These are phyloP conservation scores for Phoenicopterus ruber DNA, from an alignment of 2,113 vertebrate genomes.

Conservation along the genomic window DNA sequence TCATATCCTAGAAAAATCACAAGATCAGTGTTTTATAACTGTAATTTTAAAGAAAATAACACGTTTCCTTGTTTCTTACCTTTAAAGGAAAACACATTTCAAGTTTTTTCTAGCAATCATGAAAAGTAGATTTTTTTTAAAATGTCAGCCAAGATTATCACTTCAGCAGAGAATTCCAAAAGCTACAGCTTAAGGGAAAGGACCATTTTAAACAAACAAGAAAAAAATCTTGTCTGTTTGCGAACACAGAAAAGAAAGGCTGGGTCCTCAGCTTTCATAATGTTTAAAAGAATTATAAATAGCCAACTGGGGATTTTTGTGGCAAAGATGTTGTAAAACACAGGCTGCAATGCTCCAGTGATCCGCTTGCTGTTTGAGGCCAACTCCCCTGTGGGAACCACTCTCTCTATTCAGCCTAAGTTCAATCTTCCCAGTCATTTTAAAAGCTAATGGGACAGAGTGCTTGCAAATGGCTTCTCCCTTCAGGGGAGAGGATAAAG, in stretches of 20 bases:
- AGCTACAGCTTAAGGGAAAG: not conserved
- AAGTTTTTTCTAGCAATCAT: not conserved
- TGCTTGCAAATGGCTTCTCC: not conserved
- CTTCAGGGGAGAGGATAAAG: not conserved
- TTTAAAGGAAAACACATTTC: not conserved
- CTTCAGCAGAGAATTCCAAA: not conserved
- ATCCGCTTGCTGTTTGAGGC: not conserved
- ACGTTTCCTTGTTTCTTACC: not conserved
- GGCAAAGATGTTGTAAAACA: not conserved
- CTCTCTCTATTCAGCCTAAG: accelerated
- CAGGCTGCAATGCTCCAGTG: not conserved
- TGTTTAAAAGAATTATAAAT: not conserved
- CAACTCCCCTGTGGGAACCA: not conserved
- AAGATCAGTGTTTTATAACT: not conserved
- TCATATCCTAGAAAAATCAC: not conserved
- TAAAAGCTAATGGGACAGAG: constrained; percentile 22
- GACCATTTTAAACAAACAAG: not conserved
- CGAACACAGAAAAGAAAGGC: not conserved
- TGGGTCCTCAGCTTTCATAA: not conserved
- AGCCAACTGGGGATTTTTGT: not conserved
- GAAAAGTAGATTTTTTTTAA: not conserved
- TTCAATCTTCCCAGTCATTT: not conserved
- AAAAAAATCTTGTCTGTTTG: not conserved
- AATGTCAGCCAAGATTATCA: not conserved
- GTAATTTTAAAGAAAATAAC: not conserved